These are phyloP conservation scores for Setipinna tenuifilis DNA, from an alignment of 2,797 vertebrate species.

Conservation along the genomic window DNA sequence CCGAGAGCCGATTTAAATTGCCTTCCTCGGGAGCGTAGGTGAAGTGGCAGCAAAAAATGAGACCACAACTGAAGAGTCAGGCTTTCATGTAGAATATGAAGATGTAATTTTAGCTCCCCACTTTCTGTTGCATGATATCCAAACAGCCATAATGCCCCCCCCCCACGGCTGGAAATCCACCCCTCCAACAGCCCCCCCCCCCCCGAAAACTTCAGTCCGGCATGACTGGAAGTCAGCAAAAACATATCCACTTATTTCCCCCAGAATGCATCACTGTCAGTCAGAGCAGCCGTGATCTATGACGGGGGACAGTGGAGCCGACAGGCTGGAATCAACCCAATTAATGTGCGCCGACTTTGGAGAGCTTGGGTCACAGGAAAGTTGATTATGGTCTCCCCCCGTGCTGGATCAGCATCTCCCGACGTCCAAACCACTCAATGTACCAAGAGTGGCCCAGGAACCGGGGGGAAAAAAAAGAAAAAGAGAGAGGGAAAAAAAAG, in stretches of 20 bases:
- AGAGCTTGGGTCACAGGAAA: constrained; percentile 58
- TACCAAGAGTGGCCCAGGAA: background rate
- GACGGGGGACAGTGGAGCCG: constrained; percentile 61
- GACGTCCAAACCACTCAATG: constrained; percentile 30
- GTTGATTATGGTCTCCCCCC: constrained; percentile 63
- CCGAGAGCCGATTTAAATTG: background rate
- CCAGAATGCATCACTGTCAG: constrained; percentile 64
- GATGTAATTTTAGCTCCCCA: background rate
- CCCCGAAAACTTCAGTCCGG: background rate
- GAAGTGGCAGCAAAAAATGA: background rate
- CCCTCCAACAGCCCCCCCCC: background rate
- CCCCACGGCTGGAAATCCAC: background rate
- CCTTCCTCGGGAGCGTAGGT: background rate
- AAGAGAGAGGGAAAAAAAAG: too few relatives aligned
- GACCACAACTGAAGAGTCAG: background rate
- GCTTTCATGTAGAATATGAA: background rate
- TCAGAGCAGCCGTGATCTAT: constrained; percentile 60
- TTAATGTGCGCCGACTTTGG: constrained; percentile 59
- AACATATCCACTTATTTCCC: constrained; percentile 37
- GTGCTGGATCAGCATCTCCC: constrained; percentile 63
- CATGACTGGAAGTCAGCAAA: constrained; percentile 11
- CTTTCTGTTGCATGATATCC: background rate
- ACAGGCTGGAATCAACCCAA: constrained; percentile 65
- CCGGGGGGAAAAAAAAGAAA: too few relatives aligned
- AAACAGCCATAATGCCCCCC: background rate